Base-by-base conservation (phyloP, 2,113 vertebrate genomes). In the Microcebus ravelobensis region DNA sequence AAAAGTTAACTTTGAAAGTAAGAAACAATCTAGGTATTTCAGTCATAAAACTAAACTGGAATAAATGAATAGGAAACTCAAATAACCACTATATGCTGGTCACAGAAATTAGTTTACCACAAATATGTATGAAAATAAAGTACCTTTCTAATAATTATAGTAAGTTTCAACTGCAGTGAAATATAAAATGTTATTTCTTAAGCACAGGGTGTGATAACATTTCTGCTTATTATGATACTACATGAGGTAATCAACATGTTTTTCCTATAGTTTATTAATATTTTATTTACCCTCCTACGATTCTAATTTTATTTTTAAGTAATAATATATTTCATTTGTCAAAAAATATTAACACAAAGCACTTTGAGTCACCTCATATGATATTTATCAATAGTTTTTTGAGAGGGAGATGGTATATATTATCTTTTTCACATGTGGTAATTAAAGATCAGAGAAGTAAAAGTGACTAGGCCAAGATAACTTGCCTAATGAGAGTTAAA, bases 1-100 rank as follows among this genome's bases (percentile, higher is more conserved):
- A 96, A 95, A 96, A 82, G 21, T 84, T 87, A 80, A 10, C 67
- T 59, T 84, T 92, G 68, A 97, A 96, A 91, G 10, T 52, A 76
- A 83, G 45, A 90, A 82, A 61, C 5, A 52, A 88, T 59, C 52
- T 90, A 92, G 73, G 48, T 45, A 96, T 50, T 67, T 39, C 17
- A 67, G 57, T 68, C 63, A 94, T 73, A 90, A 94, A 87, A 90
- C 31, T 59, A 63, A 94, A 89, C 50, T 80, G 27, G 59, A 73
- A 94, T 50, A 89, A 95, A 76, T 80, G 45, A 91, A 87, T 7
- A 57, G 6, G 48, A 18, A 45, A 92, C 9, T 95, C 27, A 89
- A 83, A 92, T 68, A 79, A 87, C 83, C 29, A 77, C 29, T 52
- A 81, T 15, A 71, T 3, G 50, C 39, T 82, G 29, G 39, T 92